A percentile compares a stretch with the other conserved stretches of the same genome.
Evolutionary conservation across 2,888 invertebrate genomes (phyloP).

Genomic region (Trichopria drosophilae): DNA sequence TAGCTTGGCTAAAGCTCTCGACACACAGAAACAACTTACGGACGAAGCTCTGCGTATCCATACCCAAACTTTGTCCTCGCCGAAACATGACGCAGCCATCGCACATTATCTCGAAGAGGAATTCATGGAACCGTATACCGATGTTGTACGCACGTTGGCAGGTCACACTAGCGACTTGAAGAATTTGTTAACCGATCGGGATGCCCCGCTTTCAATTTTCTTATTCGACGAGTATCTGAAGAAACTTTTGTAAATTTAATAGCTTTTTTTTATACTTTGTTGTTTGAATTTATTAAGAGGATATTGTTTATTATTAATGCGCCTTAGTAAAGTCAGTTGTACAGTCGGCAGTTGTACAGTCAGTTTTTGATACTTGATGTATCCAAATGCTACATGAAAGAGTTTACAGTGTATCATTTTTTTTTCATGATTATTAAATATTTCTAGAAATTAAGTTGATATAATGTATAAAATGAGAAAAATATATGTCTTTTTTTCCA

Average conservation of each 20-base stretch:
- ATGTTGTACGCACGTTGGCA: slow-evolving; percentile 69
- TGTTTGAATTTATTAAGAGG: background rate
- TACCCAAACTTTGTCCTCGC: slow-evolving; percentile 70
- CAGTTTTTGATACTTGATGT: too few relatives aligned
- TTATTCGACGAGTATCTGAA: slow-evolving; percentile 72
- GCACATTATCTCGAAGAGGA: slow-evolving; percentile 77
- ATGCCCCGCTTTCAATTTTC: slow-evolving; percentile 69
- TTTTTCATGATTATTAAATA: too few relatives aligned
- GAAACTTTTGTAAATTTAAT: slow-evolving; percentile 42
- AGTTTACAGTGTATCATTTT: too few relatives aligned
- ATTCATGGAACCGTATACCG: slow-evolving; percentile 71
- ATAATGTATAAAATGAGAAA: too few relatives aligned
- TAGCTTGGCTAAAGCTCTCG: slow-evolving; percentile 74
- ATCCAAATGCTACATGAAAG: too few relatives aligned
- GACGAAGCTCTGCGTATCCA: slow-evolving; percentile 71
- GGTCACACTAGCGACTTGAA: slow-evolving; percentile 76
- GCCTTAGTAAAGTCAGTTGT: too few relatives aligned
- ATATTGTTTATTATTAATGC: background rate
- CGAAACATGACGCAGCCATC: slow-evolving; percentile 58
- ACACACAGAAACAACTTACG: slow-evolving; percentile 74
- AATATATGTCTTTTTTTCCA: too few relatives aligned
- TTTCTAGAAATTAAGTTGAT: too few relatives aligned
- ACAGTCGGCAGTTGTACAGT: too few relatives aligned
- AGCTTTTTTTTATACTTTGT: slow-evolving; percentile 1
- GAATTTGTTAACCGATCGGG: slow-evolving; percentile 64